Evolutionary conservation across 1,140 invertebrate genomes (phyloP), one percentile per base, ranked within the genome.

Genomic region (Drosophila nigromelanica): DNA sequence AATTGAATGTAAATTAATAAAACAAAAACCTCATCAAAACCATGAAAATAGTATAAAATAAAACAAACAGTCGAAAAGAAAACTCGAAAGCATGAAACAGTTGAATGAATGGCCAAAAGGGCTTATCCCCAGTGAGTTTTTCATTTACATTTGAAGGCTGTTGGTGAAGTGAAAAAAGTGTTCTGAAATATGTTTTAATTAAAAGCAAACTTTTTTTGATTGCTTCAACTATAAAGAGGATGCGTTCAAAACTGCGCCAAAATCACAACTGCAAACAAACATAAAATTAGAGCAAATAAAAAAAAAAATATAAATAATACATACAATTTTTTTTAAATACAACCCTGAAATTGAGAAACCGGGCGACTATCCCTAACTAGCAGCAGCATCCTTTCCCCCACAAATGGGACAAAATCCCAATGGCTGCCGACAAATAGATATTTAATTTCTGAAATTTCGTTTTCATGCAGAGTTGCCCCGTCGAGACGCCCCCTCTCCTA

Each of bases 1-100:
- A 87, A 87, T 87, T 86, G 78, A 87, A 81, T 81, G 82, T 82
- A 82, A 76, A 86, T 87, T 86, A 87, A 86, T 78, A 47, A 62
- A 66, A 76, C 43, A 40, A 64, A 59, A 64, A 60, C 21, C 45
- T 27, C 18, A 37, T 30, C 18, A 21, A 55, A 35, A 40, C 33
- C 21, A 18, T 30, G 6, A 12, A 27, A 42, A 21, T 1, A 37
- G 27, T n/a, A 30, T 12, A 12, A n/a, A 21, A 33, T 12, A 48
- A 62, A 48, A 73, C 40, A 54, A n/a, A 62, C 24, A 14, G 52
- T 47, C 45, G 40, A 54, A 50, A 48, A 8, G 14, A 12, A 55
- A 37, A 18, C 55, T 54, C 27, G 64, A 61, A 64, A 76, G 59
- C 42, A 42, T 47, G 43, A 76, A 62, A 50, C 40, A 76, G 59